Conservation (phyloP, 2,888 invertebrate species). For the Yponomeuta plumbellus region DNA sequence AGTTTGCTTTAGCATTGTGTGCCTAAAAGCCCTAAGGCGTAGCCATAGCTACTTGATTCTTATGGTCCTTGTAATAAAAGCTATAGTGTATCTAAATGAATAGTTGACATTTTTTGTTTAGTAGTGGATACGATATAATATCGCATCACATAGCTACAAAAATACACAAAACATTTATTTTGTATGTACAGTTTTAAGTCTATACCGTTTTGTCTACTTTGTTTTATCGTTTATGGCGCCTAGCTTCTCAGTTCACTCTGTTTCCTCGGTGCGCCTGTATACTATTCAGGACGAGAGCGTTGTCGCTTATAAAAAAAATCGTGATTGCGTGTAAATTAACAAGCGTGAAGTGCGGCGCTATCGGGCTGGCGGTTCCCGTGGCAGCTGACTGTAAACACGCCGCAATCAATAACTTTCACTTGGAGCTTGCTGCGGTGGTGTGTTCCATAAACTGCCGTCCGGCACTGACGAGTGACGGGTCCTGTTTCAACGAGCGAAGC, state of each 20-base stretch:
- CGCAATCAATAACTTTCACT: constrained; percentile 58
- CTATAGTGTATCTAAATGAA: neutral
- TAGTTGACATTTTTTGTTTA: neutral
- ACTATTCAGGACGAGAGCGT: too few relatives aligned
- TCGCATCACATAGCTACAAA: neutral
- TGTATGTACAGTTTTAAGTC: too few relatives aligned
- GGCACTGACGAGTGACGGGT: neutral
- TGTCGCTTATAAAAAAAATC: neutral
- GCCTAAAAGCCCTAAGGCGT: neutral
- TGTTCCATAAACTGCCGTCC: neutral
- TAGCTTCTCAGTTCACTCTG: neutral
- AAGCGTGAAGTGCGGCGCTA: constrained; percentile 30
- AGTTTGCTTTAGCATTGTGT: neutral
- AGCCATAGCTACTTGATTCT: neutral
- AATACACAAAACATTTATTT: too few relatives aligned
- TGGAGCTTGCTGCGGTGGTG: constrained; percentile 25
- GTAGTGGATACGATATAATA: neutral
- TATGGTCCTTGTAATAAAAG: neutral
- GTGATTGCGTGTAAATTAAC: constrained; percentile 13
- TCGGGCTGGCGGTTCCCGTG: constrained; percentile 59
- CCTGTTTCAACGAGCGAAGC: neutral
- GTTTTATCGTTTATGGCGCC: neutral
- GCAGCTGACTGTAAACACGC: constrained; percentile 66
- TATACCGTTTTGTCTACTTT: neutral
- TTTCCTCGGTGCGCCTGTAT: too few relatives aligned